A percentile compares a stretch with the other conserved stretches of the same genome.
Conservation (phyloP, 2,113 vertebrate species). For the Crypturellus undulatus region DNA sequence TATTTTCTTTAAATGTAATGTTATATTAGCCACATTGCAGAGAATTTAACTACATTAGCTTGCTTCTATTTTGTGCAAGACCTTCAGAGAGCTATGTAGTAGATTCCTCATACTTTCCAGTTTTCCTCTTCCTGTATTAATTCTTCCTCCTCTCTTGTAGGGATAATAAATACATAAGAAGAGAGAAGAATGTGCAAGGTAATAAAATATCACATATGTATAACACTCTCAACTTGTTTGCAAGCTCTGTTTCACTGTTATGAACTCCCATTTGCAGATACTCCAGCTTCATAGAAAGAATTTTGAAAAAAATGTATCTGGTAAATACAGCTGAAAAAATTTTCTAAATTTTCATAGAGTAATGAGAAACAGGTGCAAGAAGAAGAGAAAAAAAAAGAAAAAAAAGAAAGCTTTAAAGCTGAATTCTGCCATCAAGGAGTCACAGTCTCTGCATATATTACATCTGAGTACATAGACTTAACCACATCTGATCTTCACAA, state of each 20-base stretch:
- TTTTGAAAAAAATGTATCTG: background rate
- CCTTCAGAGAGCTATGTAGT: background rate
- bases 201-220: background rate
- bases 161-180: background rate
- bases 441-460: background rate
- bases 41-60: background rate
- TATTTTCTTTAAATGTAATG: background rate
- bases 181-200: background rate
- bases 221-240: background rate
- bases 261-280: background rate
- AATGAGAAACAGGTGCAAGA: background rate
- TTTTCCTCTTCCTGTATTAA: background rate
- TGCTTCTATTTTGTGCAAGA: background rate
- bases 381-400: too few species aligned
- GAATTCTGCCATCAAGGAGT: background rate
- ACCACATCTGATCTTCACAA: background rate
- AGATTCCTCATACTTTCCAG: background rate
- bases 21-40: background rate
- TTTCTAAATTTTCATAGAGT: background rate
- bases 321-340: background rate
- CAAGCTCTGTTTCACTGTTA: background rate
- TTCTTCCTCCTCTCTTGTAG: background rate
- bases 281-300: background rate
- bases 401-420: background rate
- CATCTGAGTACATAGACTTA: background rate